A percentile compares a stretch with the other conserved stretches of the same genome.
phyloP scores from a whole-genome alignment of 2,888 invertebrate species.

The Platerodrilus igneus region DNA sequence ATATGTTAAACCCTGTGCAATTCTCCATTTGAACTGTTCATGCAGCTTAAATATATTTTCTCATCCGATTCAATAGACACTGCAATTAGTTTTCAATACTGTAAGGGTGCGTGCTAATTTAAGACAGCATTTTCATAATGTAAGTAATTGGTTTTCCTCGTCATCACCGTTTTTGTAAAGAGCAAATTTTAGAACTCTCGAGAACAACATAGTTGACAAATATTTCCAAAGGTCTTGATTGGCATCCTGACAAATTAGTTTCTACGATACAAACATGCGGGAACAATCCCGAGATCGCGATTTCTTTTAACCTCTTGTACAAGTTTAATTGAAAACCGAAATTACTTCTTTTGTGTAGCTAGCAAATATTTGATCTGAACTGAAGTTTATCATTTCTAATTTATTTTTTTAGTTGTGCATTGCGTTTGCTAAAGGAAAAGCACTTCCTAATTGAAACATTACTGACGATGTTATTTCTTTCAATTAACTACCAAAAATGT shows the following conservation, averaged over 20 bases:
- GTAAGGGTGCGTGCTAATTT: too few relatives aligned
- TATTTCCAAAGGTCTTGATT: conserved; percentile 34
- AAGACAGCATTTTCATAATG: too few relatives aligned
- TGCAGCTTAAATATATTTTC: too few relatives aligned
- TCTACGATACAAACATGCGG: conserved; percentile 33
- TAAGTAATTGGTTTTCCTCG: too few relatives aligned
- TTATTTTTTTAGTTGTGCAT: conserved; percentile 14
- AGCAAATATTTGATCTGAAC: conserved; percentile 22
- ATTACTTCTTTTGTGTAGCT: conserved; percentile 27
- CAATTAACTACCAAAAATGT: not conserved
- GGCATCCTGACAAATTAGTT: conserved; percentile 36
- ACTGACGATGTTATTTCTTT: too few relatives aligned
- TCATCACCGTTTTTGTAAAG: too few relatives aligned
- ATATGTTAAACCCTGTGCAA: too few relatives aligned
- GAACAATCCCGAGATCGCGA: conserved; percentile 22
- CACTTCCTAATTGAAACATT: too few relatives aligned
- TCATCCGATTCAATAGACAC: too few relatives aligned
- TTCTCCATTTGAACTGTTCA: too few relatives aligned
- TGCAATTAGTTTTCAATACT: too few relatives aligned
- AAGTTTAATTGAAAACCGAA: conserved; percentile 36
- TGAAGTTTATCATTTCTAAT: conserved; percentile 15
- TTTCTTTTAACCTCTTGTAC: conserved; percentile 30
- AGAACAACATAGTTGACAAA: conserved; percentile 27
- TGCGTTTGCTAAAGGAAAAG: conserved; percentile 9
- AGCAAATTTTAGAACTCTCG: conserved; percentile 24